These are phyloP conservation scores for Falcunculus frontatus DNA, from an alignment of 2,113 vertebrate genomes.

Conservation along the genomic window DNA sequence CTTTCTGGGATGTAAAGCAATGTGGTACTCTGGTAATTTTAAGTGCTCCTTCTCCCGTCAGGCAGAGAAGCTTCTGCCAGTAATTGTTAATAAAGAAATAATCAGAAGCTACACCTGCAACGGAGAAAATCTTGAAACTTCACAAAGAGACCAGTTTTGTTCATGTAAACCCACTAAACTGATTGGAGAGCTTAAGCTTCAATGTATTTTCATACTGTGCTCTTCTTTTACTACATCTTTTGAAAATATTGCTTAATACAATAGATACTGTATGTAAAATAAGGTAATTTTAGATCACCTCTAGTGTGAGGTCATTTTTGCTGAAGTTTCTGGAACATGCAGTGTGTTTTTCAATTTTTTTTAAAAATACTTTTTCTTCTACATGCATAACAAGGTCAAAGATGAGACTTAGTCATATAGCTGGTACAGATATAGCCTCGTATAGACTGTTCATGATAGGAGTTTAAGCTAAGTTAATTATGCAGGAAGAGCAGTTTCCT, in stretches of 20 bases:
- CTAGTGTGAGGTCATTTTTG: not conserved
- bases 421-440: not conserved
- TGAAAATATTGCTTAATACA: not conserved
- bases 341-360: not conserved
- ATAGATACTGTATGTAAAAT: not conserved
- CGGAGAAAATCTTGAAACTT: not conserved
- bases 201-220: not conserved
- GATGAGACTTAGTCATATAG: not conserved
- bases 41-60: not conserved
- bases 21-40: not conserved
- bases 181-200: not conserved
- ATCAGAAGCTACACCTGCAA: not conserved
- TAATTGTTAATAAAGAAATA: not conserved
- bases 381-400: not conserved
- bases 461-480: constrained; percentile 2
- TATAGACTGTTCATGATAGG: not conserved
- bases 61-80: not conserved
- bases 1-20: not conserved
- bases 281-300: not conserved
- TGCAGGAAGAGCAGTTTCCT: not conserved
- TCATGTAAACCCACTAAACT: not conserved
- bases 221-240: not conserved
- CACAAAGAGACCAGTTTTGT: not conserved
- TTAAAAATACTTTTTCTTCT: not conserved
- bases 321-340: not conserved